phyloP scores from a whole-genome alignment of 1,140 invertebrate genomes.

The Dryas iulia region DNA sequence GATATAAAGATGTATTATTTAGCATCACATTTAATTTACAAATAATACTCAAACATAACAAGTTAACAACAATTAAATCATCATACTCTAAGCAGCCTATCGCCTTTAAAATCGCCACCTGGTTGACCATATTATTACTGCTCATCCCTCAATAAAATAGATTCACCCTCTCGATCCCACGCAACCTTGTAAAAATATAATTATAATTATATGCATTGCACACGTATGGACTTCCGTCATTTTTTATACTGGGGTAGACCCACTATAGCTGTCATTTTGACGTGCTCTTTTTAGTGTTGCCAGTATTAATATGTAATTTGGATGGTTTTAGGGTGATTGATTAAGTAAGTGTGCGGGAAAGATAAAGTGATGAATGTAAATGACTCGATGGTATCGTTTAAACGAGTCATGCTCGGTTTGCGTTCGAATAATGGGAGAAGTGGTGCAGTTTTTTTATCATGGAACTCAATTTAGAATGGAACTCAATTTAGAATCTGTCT shows the following conservation, averaged over 20 bases:
- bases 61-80: background rate
- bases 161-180: constrained; percentile 57
- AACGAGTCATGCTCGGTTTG: constrained; percentile 22
- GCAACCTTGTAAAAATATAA: constrained; percentile 72
- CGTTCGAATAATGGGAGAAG: background rate
- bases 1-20: too few species aligned
- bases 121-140: constrained; percentile 21
- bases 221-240: constrained; percentile 59
- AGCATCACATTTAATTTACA: too few species aligned
- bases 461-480: too few species aligned
- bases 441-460: background rate
- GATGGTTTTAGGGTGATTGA: constrained; percentile 71
- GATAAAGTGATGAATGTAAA: constrained; percentile 64
- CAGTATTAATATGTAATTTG: constrained; percentile 76
- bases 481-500: too few species aligned
- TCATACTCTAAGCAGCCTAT: background rate
- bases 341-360: constrained; percentile 69
- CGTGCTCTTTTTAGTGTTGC: constrained; percentile 68
- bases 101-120: constrained; percentile 15
- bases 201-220: constrained; percentile 73
- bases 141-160: constrained; percentile 60
- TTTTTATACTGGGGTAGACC: constrained; percentile 40
- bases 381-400: constrained; percentile 37
- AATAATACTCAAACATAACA: background rate
- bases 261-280: constrained; percentile 54